Evolutionary conservation across 2,888 invertebrate species (phyloP), one percentile per base, ranked within the genome.

Genomic region (Drosophila rellima): DNA sequence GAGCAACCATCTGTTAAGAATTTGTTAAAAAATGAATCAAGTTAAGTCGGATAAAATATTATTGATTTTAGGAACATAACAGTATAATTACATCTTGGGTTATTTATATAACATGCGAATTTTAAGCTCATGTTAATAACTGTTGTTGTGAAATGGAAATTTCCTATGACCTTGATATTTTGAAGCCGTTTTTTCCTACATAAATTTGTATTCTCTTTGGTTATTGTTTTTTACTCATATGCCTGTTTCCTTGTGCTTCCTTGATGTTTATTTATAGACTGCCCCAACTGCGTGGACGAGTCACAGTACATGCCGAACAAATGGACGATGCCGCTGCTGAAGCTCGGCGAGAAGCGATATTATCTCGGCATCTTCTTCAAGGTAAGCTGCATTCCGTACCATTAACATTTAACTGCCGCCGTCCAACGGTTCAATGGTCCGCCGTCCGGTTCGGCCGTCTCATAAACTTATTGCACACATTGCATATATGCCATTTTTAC

Each of bases 341-440:
- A 97, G 91, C 95, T 97, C 47, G 97, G 97, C 44, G 97, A 97
- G 91, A 98, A 97, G 92, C 94, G 96, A 89, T 97, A 97, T 91
- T 98, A 98, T 92, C 93, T 98, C 88, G 97, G 97, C 90, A 97
- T 97, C 92, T 98, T 98, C 93, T 98, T 97, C 93, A 97, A 97
- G 96, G 97, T 97, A 94, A 94, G 93, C 90, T 13, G 71, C 89
- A 90, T 91, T 91, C 90, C 83, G 74, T 44, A 45, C 54, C 65
- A 66, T 64, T 65, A 64, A 51, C 70, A 68, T 64, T 70, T 66
- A 74, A 70, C 70, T 69, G 75, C 67, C 82, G 70, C 68, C 63
- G 55, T 51, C 52, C 75, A 67, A 74, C 74, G 72, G 86, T 78
- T 63, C 60, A 63, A 70, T 37, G 47, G 59, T 50, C 65, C 29